Evolutionary conservation across 2,888 invertebrate species (phyloP).

Genomic region (Caenorhabditis uteleia): DNA sequence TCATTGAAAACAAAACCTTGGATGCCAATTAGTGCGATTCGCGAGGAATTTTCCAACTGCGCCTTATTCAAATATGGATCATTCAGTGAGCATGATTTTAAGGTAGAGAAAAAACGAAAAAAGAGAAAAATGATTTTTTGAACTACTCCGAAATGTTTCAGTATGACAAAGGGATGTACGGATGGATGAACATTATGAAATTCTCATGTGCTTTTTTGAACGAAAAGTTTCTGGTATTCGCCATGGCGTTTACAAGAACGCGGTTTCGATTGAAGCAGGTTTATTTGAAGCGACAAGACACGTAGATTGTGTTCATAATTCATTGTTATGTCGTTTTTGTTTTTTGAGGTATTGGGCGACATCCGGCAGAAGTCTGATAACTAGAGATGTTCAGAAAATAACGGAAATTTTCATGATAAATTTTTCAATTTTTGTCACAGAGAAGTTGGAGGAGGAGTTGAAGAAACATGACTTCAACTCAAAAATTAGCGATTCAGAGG

Average conservation of each 20-base stretch:
- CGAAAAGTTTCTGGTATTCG: slow-evolving; percentile 46
- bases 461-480: slow-evolving; percentile 12
- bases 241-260: slow-evolving; percentile 52
- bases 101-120: slow-evolving; percentile 16
- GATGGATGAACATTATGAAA: slow-evolving; percentile 58
- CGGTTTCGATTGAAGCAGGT: slow-evolving; percentile 58
- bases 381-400: slow-evolving; percentile 52
- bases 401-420: slow-evolving; percentile 38
- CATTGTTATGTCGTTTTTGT: neutral
- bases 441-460: slow-evolving; percentile 40
- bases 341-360: slow-evolving; percentile 50
- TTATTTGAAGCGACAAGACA: slow-evolving; percentile 44
- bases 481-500: too few species aligned
- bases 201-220: slow-evolving; percentile 47
- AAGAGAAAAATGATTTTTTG: neutral
- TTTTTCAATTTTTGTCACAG: slow-evolving; percentile 34
- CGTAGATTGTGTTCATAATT: too few species aligned
- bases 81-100: slow-evolving; percentile 49
- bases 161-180: slow-evolving; percentile 59
- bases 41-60: slow-evolving; percentile 56
- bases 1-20: slow-evolving; percentile 53
- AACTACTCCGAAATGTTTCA: slow-evolving; percentile 12
- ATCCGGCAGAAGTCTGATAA: slow-evolving; percentile 44
- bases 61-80: slow-evolving; percentile 47
- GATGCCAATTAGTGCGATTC: slow-evolving; percentile 48